A percentile compares a stretch with the other conserved stretches of the same genome.
Evolutionary conservation across 2,113 vertebrate species (phyloP).

Genomic region (western clawed frog (Xenopus tropicalis)): UCB_Xtro_10.0 CM004445.2:115038001-115038500

Average conservation of each 20-base stretch:
- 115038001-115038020: background rate
- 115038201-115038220: slow-evolving; percentile 16
- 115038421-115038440: slow-evolving; percentile 43
- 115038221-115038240: slow-evolving; percentile 23
- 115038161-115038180: slow-evolving; percentile 38
- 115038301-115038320: slow-evolving; percentile 58
- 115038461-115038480: slow-evolving; percentile 36
- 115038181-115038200: slow-evolving; percentile 36
- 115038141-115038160: slow-evolving; percentile 33
- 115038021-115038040: too few species aligned
- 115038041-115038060: too few species aligned
- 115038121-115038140: slow-evolving; percentile 24
- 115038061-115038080: background rate
- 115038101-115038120: slow-evolving; percentile 1
- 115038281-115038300: slow-evolving; percentile 53
- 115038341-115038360: slow-evolving; percentile 49
- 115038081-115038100: background rate
- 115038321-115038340: slow-evolving; percentile 65
- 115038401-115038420: slow-evolving; percentile 25
- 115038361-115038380: slow-evolving; percentile 58
- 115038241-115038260: slow-evolving; percentile 43
- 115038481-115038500: background rate
- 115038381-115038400: background rate
- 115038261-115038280: slow-evolving; percentile 41
- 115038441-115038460: background rate